Base-by-base conservation (phyloP, 2,888 invertebrate genomes). In the Eilema sororculum region DNA sequence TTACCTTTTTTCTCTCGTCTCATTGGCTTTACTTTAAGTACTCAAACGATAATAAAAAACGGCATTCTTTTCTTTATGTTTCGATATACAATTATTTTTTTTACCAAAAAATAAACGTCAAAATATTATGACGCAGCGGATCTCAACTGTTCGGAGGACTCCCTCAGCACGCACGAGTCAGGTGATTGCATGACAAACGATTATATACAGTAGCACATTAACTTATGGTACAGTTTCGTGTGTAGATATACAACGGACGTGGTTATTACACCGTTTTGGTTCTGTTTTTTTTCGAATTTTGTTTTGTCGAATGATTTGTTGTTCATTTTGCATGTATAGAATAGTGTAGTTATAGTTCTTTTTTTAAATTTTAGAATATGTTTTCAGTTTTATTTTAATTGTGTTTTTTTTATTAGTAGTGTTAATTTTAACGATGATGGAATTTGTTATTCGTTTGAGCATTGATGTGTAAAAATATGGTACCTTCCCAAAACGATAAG, bases 101-200 rank as follows among this genome's bases (percentile, higher is more conserved):
- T 62, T 9, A 6, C n/a, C 37, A 61, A 41, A 22, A 33, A 33
- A 24, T 60, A 60, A 78, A 81, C 60, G 67, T 72, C 63, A 60
- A 61, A 82, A 79, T 89, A 80, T 92, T 91, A 80, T 82, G 88
- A 94, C 79, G 91, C 95, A 97, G 97, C 97, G 92, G 97, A 97
- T 95, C 97, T 97, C 93, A 97, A 97, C 96, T 97, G 97, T 92
- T 97, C 97, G 87, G 97, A 97, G 96, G 97, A 97, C 93, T 97
- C 97, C 84, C 96, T 97, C 93, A 97, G 97, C 94, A 97, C 97
- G 82, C 97, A 97, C 95, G 97, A 97, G 95, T 97, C 97, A 97
- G 97, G 97, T 97, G 97, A 95, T 86, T 93, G 94, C 94, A 95
- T 94, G 92, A 84, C 69, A 85, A 83, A 86, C 84, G 87, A 83